A percentile compares a stretch with the other conserved stretches of the same genome.
Evolutionary conservation across 2,113 vertebrate genomes (phyloP).

Genomic region (Psophia crepitans): DNA sequence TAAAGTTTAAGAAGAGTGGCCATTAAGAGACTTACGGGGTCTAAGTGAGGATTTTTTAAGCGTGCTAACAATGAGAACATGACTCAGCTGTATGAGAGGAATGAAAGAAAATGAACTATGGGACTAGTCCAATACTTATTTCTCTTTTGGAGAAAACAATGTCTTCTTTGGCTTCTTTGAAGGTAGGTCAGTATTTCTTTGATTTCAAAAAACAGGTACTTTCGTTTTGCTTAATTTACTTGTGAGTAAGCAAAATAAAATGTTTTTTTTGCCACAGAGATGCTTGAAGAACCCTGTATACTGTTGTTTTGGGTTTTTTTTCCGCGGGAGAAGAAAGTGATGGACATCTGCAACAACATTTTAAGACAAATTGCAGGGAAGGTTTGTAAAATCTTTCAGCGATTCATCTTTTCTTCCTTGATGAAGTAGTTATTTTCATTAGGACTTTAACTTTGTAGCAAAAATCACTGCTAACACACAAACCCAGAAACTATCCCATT

Average conservation of each 20-base stretch:
- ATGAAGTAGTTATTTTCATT: neutral
- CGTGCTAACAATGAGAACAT: neutral
- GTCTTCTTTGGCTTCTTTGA: neutral
- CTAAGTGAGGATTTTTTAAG: neutral
- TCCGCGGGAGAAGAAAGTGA: neutral
- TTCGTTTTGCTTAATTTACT: neutral
- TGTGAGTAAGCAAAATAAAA: neutral
- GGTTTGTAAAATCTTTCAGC: neutral
- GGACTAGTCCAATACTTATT: neutral
- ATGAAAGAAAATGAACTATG: neutral
- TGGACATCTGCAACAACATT: neutral
- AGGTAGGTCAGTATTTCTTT: neutral
- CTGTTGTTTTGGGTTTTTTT: neutral
- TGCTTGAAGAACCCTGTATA: neutral
- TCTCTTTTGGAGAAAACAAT: neutral
- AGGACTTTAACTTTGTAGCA: neutral
- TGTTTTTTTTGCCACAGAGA: neutral
- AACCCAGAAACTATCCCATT: neutral
- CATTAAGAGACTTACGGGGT: neutral
- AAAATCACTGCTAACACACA: neutral
- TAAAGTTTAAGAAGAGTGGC: neutral
- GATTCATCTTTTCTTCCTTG: neutral
- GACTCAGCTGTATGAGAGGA: neutral
- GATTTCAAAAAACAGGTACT: neutral
- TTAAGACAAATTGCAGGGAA: neutral